These are phyloP conservation scores for Dolichopus griseipennis DNA, from an alignment of 2,888 invertebrate species.

Conservation along the genomic window DNA sequence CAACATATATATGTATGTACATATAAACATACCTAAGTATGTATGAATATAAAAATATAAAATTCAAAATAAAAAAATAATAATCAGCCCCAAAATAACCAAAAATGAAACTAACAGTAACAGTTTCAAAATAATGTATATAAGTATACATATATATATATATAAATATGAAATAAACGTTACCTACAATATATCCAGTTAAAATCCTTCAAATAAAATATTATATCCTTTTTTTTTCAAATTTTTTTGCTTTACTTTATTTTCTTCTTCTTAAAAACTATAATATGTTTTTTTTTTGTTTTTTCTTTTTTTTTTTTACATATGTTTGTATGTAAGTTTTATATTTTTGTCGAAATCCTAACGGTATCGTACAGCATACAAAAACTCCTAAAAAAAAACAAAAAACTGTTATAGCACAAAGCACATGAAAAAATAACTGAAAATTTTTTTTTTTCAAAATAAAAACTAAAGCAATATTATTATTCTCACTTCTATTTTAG, in stretches of 20 bases:
- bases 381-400: neutral
- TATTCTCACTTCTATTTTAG: neutral
- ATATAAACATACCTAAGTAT: no score
- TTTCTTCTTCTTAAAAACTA: neutral
- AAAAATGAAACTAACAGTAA: neutral
- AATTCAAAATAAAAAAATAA: neutral
- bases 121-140: no score
- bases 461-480: neutral
- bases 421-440: no score
- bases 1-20: no score
- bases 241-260: no score
- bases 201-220: neutral
- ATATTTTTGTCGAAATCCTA: slow-evolving; percentile 2
- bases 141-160: no score
- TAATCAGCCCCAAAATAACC: neutral
- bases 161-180: no score
- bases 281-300: neutral
- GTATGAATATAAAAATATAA: neutral
- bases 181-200: no score
- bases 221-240: neutral
- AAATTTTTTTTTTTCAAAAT: no score
- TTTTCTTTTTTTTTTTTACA: neutral
- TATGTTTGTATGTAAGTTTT: neutral
- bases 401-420: neutral
- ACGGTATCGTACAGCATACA: neutral